These are phyloP conservation scores for Dipodomys merriami DNA, from an alignment of 2,113 vertebrate species.

Conservation along the genomic window DNA sequence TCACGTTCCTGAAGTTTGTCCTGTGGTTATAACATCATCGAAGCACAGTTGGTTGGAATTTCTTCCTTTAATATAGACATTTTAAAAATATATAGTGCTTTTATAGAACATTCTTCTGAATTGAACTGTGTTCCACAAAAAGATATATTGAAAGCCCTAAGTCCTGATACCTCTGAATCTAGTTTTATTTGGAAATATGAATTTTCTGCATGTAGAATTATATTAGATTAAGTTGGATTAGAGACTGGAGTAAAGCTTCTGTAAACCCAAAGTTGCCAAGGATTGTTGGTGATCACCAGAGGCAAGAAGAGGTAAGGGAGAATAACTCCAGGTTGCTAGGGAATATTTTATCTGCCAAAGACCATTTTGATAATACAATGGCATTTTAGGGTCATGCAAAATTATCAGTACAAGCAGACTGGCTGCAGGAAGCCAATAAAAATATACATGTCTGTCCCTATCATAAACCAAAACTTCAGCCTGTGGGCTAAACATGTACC, in stretches of 20 bases:
- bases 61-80: constrained; percentile 14
- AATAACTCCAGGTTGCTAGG: no score
- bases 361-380: no score
- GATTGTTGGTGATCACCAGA: not conserved
- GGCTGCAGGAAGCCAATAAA: no score
- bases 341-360: no score
- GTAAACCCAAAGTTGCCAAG: not conserved
- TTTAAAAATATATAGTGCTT: not conserved
- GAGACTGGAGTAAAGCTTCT: not conserved
- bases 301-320: not conserved
- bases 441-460: no score
- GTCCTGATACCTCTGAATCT: not conserved
- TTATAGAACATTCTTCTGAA: not conserved
- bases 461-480: no score
- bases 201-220: not conserved
- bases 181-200: constrained; percentile 15
- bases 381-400: no score
- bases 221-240: not conserved
- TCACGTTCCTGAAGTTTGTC: not conserved
- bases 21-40: not conserved
- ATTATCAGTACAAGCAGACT: no score
- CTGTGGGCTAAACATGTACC: no score
- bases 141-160: not conserved
- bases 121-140: not conserved
- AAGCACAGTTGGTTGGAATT: not conserved